Evolutionary conservation across 1,140 invertebrate species (phyloP), one percentile per base, ranked within the genome.

Genomic region (Trissolcus basalis): DNA sequence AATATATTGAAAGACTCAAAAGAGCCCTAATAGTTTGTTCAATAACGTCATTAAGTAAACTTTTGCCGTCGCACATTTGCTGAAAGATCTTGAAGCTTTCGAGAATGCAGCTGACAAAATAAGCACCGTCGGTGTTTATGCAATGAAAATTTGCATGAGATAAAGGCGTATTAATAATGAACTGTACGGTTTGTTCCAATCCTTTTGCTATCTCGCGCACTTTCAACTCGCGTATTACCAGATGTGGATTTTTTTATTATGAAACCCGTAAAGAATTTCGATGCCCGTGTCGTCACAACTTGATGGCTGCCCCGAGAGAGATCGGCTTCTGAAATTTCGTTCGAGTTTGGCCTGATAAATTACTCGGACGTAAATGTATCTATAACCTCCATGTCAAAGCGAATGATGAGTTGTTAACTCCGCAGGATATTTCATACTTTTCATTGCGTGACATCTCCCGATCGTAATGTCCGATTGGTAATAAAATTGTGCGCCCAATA

Each of bases 181-280:
- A 54, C 5, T 49, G 15, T 55, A 60, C 58, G 36, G 8, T 43
- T 41, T 59, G 19, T 27, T 27, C 19, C 6, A 27, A 1, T 44
- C 56, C 43, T 33, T 27, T 19, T 50, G 49, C 32, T 51, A 63
- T 51, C 54, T 50, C 45, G 69, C 54, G 41, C 63, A 64, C 6
- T 27, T 27, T 27, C 6, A 27, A 6, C 6, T 27, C 6, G 58
- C 43, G 41, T 35, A 59, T 64, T 72, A n/a, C n/a, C n/a, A n/a
- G n/a, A n/a, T 64, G 45, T 48, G 54, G 64, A 64, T 64, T 36
- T 58, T 63, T 33, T 71, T 71, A 61, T 71, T 71, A 71, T 47
- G 69, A 72, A 32, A 47, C 16, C 43, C 59, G 60, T 72, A 72
- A 72, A 70, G 64, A 59, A 72, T 59, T 47, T 53, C 45, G 32